Evolutionary conservation across 2,888 invertebrate genomes (phyloP).

Genomic region (Orchesella flavescens): DNA sequence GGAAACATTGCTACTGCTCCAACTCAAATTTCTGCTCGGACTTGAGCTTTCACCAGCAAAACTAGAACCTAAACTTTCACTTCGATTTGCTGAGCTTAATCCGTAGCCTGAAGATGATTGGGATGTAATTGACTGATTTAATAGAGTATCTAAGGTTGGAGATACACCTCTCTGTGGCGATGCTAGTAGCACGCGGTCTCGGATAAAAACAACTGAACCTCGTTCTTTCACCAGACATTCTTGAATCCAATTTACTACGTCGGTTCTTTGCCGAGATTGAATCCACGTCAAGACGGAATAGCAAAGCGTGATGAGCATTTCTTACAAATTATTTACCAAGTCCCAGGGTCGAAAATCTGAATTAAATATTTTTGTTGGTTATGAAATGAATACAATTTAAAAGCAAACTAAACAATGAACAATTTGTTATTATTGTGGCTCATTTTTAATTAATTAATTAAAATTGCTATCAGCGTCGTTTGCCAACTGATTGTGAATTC

Average conservation of each 20-base stretch:
- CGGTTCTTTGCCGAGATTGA: constrained; percentile 77
- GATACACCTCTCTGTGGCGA: constrained; percentile 43
- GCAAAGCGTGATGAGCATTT: constrained; percentile 85
- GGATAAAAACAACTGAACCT: constrained; percentile 64
- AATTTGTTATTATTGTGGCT: no score
- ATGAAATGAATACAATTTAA: no score
- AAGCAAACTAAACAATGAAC: no score
- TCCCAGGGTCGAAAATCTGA: background rate
- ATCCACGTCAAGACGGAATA: constrained; percentile 88
- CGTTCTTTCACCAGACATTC: constrained; percentile 65
- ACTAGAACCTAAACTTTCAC: constrained; percentile 65
- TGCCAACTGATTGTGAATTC: no score
- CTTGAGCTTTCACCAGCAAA: constrained; percentile 60
- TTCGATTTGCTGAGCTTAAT: constrained; percentile 53
- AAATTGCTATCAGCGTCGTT: no score
- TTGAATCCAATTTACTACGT: constrained; percentile 66
- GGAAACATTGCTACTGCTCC: constrained; percentile 57
- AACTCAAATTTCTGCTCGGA: constrained; percentile 55
- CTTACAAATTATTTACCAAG: background rate
- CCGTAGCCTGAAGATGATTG: constrained; percentile 55
- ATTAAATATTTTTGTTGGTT: background rate
- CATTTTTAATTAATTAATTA: no score
- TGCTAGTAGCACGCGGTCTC: constrained; percentile 43
- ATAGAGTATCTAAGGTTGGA: constrained; percentile 39
- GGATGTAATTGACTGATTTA: constrained; percentile 40